These are phyloP conservation scores for Mellilla xanthometata DNA, from an alignment of 2,888 invertebrate species.

Conservation along the genomic window DNA sequence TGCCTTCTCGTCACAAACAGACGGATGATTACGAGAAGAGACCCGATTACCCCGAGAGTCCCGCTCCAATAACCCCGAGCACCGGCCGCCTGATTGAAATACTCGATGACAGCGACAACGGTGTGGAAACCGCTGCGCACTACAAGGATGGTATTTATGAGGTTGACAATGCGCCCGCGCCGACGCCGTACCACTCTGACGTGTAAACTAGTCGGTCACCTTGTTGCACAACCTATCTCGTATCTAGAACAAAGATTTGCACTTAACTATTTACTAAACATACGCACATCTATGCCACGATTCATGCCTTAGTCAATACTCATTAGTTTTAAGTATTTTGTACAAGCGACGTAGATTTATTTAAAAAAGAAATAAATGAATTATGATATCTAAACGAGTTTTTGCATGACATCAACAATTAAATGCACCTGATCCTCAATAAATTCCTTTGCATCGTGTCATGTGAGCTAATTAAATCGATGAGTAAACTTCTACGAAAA, in stretches of 20 bases:
- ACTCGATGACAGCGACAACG: constrained; percentile 48
- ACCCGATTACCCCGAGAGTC: constrained; percentile 71
- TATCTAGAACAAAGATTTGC: constrained; percentile 6
- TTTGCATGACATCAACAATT: not conserved
- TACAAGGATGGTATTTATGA: constrained; percentile 61
- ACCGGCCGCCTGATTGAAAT: constrained; percentile 61
- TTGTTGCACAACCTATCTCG: constrained; percentile 9
- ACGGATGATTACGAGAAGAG: constrained; percentile 56
- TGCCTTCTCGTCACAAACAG: constrained; percentile 61
- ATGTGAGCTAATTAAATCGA: not conserved
- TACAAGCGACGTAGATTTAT: no score
- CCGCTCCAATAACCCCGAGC: constrained; percentile 45
- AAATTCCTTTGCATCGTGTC: not conserved
- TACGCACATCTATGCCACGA: not conserved
- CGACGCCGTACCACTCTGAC: constrained; percentile 53
- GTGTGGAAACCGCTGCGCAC: constrained; percentile 40
- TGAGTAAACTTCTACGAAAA: not conserved
- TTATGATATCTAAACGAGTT: no score
- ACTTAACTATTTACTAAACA: not conserved
- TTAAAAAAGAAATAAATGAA: no score
- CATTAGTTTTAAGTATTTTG: not conserved
- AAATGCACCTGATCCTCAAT: not conserved
- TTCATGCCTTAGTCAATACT: not conserved
- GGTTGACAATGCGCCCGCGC: constrained; percentile 44
- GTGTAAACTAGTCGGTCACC: constrained; percentile 36